Percentiles rank a stretch among this genome's conserved stretches.
Evolutionary conservation across 2,797 vertebrate genomes (phyloP).

Genomic region (Acanthis flammea): DNA sequence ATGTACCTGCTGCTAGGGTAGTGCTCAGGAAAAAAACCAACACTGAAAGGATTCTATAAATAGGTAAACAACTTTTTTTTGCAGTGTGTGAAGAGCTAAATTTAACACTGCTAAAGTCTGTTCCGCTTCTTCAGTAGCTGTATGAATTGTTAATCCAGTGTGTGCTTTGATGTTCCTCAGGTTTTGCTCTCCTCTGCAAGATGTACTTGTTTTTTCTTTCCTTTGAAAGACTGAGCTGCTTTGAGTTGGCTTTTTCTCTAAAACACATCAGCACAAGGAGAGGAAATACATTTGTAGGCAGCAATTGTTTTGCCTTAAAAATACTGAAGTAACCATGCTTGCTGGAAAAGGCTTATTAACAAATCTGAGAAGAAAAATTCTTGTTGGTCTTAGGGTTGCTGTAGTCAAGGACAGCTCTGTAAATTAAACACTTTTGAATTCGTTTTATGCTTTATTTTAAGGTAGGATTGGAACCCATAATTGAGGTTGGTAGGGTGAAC

Average conservation of each 20-base stretch:
- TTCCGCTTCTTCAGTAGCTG: background rate
- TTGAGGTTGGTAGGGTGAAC: background rate
- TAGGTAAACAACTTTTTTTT: background rate
- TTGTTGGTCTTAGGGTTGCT: background rate
- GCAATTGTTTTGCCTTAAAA: background rate
- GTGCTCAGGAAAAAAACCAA: rapidly evolving
- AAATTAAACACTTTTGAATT: background rate
- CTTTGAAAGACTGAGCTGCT: background rate
- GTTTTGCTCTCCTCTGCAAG: background rate
- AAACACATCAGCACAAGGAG: background rate
- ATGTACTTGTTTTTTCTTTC: background rate
- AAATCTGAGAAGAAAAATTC: background rate
- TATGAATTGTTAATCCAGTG: background rate
- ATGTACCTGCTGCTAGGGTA: background rate
- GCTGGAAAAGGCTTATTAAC: background rate
- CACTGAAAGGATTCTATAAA: background rate
- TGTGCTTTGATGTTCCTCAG: background rate
- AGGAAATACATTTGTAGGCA: background rate
- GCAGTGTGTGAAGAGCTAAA: background rate
- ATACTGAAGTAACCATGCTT: background rate
- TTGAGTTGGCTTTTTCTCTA: background rate
- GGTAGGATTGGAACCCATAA: rapidly evolving
- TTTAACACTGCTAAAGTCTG: background rate
- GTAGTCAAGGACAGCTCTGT: background rate
- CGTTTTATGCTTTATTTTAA: background rate